phyloP scores from a whole-genome alignment of 2,888 invertebrate genomes.

The Prionchulus punctatus region DNA sequence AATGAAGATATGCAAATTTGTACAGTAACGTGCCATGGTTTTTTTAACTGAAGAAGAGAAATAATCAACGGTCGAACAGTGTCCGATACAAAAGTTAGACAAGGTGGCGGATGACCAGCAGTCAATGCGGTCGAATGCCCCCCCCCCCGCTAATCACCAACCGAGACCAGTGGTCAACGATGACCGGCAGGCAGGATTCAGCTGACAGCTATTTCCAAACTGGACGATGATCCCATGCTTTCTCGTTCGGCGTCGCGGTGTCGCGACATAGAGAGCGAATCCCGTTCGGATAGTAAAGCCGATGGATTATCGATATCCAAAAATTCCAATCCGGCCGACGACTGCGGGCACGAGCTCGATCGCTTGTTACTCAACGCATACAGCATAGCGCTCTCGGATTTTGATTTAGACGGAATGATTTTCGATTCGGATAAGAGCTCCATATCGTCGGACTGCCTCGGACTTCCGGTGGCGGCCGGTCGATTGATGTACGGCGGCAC shows the following conservation, averaged over 20 bases:
- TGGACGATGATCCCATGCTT: constrained; percentile 19
- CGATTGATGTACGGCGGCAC: background rate
- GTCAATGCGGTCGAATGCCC: no score
- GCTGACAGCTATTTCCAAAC: constrained; percentile 21
- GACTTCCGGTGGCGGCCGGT: background rate
- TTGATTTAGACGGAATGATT: constrained; percentile 7
- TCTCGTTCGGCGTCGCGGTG: constrained; percentile 18
- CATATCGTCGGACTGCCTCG: background rate
- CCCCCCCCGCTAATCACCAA: no score
- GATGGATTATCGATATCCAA: constrained; percentile 11
- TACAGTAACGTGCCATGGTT: no score
- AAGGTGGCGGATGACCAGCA: no score
- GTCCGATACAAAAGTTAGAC: no score
- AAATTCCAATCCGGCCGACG: background rate
- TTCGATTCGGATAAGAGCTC: background rate
- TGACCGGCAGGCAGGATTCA: no score
- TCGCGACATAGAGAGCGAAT: background rate
- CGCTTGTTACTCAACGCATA: constrained; percentile 2
- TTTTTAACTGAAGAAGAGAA: no score
- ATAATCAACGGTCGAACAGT: no score
- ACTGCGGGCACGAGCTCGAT: constrained; percentile 13
- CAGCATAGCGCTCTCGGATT: constrained; percentile 12
- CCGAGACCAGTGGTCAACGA: no score
- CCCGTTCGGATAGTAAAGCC: background rate
- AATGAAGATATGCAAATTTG: no score